phyloP scores from a whole-genome alignment of 1,140 invertebrate genomes.

The Chrysopa pallens region DNA sequence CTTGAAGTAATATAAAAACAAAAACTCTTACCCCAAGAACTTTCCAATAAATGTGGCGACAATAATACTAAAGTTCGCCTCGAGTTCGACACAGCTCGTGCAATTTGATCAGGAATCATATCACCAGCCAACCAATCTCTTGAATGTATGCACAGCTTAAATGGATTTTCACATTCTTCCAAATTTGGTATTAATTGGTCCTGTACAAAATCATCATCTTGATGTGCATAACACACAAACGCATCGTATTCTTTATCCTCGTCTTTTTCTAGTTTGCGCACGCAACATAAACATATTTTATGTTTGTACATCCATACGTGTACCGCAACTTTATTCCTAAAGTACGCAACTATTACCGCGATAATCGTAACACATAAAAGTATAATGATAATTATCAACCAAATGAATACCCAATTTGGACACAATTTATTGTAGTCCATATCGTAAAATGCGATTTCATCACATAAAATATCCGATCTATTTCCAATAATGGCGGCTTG shows the following conservation, averaged over 20 bases:
- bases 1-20: too few species aligned
- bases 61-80: conserved; percentile 65
- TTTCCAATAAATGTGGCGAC: conserved; percentile 63
- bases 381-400: conserved; percentile 12
- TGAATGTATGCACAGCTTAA: conserved; percentile 58
- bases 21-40: conserved; percentile 58
- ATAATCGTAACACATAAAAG: conserved; percentile 24
- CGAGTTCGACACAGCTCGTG: conserved; percentile 57
- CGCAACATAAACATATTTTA: conserved; percentile 38
- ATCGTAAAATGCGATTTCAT: background rate
- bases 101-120: conserved; percentile 62
- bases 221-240: conserved; percentile 72
- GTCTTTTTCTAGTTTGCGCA: conserved; percentile 41
- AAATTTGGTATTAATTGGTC: conserved; percentile 45
- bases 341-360: conserved; percentile 5
- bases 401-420: background rate
- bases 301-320: conserved; percentile 54
- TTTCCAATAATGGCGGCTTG: too few species aligned
- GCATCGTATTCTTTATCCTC: conserved; percentile 68
- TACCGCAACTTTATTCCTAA: conserved; percentile 39
- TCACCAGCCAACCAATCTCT: conserved; percentile 65
- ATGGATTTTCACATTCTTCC: conserved; percentile 33
- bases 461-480: background rate
- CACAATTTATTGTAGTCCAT: conserved; percentile 1
- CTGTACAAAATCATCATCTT: conserved; percentile 58